A percentile compares a stretch with the other conserved stretches of the same genome.
Conservation (phyloP, 2,888 invertebrate species). For the Bombyx huttoni region DNA sequence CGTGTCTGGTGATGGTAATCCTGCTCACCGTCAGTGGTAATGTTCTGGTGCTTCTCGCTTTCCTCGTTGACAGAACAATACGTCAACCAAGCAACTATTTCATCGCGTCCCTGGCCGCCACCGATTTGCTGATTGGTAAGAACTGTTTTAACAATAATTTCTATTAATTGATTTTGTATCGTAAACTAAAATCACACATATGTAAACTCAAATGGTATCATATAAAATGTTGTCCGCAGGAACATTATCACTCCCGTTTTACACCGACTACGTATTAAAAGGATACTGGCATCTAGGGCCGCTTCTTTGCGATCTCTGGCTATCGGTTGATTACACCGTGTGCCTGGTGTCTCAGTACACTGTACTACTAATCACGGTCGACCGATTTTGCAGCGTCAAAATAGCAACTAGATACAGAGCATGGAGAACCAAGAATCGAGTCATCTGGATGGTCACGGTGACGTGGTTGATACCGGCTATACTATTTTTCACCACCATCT, state of each 20-base stretch:
- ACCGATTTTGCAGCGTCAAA: constrained; percentile 98
- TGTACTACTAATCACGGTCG: constrained; percentile 97
- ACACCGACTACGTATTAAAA: constrained; percentile 96
- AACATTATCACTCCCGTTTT: constrained; percentile 98
- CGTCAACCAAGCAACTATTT: constrained; percentile 99
- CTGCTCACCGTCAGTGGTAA: constrained; percentile 95
- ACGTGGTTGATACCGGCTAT: constrained; percentile 98
- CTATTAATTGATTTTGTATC: too few species aligned
- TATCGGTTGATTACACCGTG: constrained; percentile 98
- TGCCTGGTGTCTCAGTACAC: constrained; percentile 99
- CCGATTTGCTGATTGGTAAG: constrained; percentile 95
- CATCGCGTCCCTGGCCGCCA: constrained; percentile 97
- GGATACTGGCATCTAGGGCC: constrained; percentile 98
- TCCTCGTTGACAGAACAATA: constrained; percentile 93
- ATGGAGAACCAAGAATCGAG: constrained; percentile 95
- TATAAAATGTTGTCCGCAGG: constrained; percentile 70
- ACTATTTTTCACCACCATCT: constrained; percentile 97
- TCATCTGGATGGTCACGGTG: constrained; percentile 95
- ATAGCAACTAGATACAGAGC: constrained; percentile 97
- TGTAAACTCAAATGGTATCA: too few species aligned
- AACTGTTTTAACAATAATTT: neutral
- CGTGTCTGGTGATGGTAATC: constrained; percentile 89
- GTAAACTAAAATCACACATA: too few species aligned
- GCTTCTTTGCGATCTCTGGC: constrained; percentile 96
- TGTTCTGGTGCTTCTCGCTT: constrained; percentile 93